These are phyloP conservation scores for Rhinella marina DNA, from an alignment of 2,797 vertebrate species.

Conservation along the genomic window DNA sequence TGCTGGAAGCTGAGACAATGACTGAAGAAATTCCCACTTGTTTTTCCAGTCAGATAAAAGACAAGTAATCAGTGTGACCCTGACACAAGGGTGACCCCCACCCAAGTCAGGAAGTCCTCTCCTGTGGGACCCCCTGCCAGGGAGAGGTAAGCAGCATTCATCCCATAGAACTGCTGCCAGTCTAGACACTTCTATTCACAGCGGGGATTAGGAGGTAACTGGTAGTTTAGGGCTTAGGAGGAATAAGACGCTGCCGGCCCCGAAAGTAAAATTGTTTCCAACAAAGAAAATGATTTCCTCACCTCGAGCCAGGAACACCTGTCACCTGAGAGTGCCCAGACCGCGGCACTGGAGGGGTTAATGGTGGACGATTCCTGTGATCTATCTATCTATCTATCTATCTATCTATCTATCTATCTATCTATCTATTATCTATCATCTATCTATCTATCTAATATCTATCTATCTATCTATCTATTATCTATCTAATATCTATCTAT, in stretches of 20 bases:
- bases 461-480: not conserved
- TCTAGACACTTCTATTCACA: slow-evolving; percentile 58
- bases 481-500: not conserved
- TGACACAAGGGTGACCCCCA: slow-evolving; percentile 25
- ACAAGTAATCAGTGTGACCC: not conserved
- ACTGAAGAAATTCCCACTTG: slow-evolving; percentile 3
- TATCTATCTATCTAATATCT: not conserved
- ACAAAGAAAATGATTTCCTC: slow-evolving; percentile 52
- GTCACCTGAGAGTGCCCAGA: slow-evolving; percentile 36
- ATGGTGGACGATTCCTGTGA: not conserved
- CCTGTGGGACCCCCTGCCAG: slow-evolving; percentile 29
- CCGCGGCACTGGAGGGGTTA: not conserved
- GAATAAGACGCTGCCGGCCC: slow-evolving; percentile 17
- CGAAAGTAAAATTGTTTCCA: slow-evolving; percentile 44
- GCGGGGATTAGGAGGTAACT: slow-evolving; percentile 53
- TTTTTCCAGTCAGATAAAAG: slow-evolving; percentile 10
- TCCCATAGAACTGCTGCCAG: slow-evolving; percentile 34
- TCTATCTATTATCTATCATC: not conserved
- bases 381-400: not conserved
- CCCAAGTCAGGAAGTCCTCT: slow-evolving; percentile 27
- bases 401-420: slow-evolving; percentile 2
- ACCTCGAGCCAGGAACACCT: slow-evolving; percentile 45
- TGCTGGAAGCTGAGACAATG: not conserved
- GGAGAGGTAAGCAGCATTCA: slow-evolving; percentile 32
- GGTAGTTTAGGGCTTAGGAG: slow-evolving; percentile 56